Conservation (phyloP, 2,888 invertebrate genomes). For the Drosophila helvetica region DNA sequence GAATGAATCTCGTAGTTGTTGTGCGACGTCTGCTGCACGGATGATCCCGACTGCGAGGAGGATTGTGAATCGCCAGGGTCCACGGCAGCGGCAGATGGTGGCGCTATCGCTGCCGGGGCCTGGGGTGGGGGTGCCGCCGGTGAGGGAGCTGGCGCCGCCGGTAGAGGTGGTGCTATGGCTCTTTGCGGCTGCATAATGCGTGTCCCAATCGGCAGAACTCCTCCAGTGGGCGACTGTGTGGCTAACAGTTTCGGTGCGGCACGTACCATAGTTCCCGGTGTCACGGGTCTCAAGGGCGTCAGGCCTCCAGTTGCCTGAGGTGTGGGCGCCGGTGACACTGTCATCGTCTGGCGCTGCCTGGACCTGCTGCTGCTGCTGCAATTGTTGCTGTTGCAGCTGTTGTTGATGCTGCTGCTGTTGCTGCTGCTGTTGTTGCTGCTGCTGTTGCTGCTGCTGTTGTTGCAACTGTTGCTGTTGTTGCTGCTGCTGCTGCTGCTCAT, state of each 20-base stretch:
- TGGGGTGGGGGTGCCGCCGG: slow-evolving; percentile 14
- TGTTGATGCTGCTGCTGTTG: no score
- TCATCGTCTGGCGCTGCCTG: slow-evolving; percentile 63
- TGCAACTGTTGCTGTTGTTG: slow-evolving; percentile 39
- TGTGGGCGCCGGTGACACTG: slow-evolving; percentile 40
- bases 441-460: slow-evolving; percentile 30
- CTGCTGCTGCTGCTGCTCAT: slow-evolving; percentile 64
- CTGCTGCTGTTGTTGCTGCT: slow-evolving; percentile 56
- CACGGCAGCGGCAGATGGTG: not conserved
- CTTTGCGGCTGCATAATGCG: slow-evolving; percentile 38
- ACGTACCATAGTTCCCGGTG: slow-evolving; percentile 60
- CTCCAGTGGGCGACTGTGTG: slow-evolving; percentile 20
- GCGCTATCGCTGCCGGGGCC: slow-evolving; percentile 38
- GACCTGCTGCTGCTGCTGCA: slow-evolving; percentile 28
- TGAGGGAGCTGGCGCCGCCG: slow-evolving; percentile 7
- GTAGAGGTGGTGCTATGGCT: slow-evolving; percentile 8
- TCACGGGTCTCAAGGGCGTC: slow-evolving; percentile 36
- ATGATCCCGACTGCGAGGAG: slow-evolving; percentile 78
- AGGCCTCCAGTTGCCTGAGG: slow-evolving; percentile 33
- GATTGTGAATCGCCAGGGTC: slow-evolving; percentile 6
- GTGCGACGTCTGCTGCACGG: slow-evolving; percentile 82
- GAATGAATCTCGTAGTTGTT: slow-evolving; percentile 84
- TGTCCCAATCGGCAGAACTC: slow-evolving; percentile 22
- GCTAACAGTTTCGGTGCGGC: slow-evolving; percentile 55
- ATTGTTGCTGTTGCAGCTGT: slow-evolving; percentile 42